Evolutionary conservation across 2,113 vertebrate genomes (phyloP).

Genomic region (Cottus gobio): DNA sequence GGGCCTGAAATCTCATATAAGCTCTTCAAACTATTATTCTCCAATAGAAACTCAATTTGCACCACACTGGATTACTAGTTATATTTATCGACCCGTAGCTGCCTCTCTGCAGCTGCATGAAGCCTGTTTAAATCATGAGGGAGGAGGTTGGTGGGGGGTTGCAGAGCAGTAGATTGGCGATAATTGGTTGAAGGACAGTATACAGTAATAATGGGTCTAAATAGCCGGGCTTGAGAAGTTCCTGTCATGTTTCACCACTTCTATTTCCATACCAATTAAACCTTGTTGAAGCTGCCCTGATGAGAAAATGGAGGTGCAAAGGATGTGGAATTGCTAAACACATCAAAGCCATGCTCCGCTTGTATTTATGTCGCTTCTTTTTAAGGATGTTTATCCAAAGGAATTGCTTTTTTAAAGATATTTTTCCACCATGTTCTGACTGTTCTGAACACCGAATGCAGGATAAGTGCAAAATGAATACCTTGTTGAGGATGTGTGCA

Average conservation of each 20-base stretch:
- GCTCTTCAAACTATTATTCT: constrained; percentile 56
- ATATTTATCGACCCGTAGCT: constrained; percentile 67
- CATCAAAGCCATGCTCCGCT: constrained; percentile 36
- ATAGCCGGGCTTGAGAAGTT: constrained; percentile 55
- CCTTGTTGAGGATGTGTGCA: constrained; percentile 4
- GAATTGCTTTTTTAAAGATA: constrained; percentile 6
- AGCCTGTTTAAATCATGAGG: constrained; percentile 64
- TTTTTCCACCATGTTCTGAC: constrained; percentile 27
- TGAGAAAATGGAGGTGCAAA: constrained; percentile 76
- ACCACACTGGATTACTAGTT: constrained; percentile 68
- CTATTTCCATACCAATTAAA: constrained; percentile 82
- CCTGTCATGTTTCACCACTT: constrained; percentile 77
- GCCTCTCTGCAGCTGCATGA: constrained; percentile 60
- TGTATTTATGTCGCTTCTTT: constrained; percentile 29
- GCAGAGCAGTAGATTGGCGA: constrained; percentile 73
- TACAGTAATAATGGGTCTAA: constrained; percentile 77
- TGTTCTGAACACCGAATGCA: constrained; percentile 12
- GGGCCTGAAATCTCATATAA: constrained; percentile 49
- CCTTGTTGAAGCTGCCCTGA: constrained; percentile 69
- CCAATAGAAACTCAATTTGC: constrained; percentile 76
- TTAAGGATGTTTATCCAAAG: constrained; percentile 12
- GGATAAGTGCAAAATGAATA: background rate
- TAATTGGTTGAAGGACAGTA: constrained; percentile 81
- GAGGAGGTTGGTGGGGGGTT: constrained; percentile 69
- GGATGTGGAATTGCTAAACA: constrained; percentile 55